These are phyloP conservation scores for Arvicanthis niloticus DNA, from an alignment of 2,113 vertebrate species.

Conservation along the genomic window DNA sequence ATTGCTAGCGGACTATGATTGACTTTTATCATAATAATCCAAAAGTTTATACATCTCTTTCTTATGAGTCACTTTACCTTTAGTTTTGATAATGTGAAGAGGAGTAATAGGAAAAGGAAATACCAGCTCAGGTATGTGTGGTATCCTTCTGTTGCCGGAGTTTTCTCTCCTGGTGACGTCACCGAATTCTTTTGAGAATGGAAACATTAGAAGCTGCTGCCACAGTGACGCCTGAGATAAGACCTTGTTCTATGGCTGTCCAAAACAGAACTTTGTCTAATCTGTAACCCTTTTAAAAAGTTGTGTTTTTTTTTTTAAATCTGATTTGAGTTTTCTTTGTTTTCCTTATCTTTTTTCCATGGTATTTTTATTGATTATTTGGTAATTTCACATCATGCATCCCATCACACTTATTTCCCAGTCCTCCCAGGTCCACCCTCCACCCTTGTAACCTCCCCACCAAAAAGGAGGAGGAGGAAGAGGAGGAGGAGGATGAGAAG, in stretches of 20 bases:
- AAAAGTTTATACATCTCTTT: not conserved
- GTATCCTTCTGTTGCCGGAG: not conserved
- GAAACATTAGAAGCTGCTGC: constrained; percentile 50
- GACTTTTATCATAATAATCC: not conserved
- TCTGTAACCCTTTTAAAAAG: not conserved
- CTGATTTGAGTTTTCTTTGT: not conserved
- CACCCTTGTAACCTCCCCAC: not conserved
- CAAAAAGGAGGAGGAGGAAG: not conserved
- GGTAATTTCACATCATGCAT: not conserved
- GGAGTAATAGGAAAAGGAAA: not conserved
- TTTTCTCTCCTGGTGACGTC: constrained; percentile 50
- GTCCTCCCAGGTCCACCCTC: not conserved
- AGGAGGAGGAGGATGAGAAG: too few species aligned
- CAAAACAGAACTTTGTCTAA: constrained; percentile 8
- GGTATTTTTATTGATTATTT: not conserved
- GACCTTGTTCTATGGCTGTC: not conserved
- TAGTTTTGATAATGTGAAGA: constrained; percentile 35
- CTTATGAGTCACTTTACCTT: constrained; percentile 47
- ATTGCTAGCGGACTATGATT: not conserved
- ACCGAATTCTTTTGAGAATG: constrained; percentile 21
- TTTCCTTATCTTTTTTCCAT: not conserved
- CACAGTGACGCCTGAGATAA: constrained; percentile 31
- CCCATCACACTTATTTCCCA: not conserved
- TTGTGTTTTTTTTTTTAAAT: not conserved
- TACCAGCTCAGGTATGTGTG: not conserved